phyloP scores from a whole-genome alignment of 1,140 invertebrate genomes.

The Drosophila leontia region DNA sequence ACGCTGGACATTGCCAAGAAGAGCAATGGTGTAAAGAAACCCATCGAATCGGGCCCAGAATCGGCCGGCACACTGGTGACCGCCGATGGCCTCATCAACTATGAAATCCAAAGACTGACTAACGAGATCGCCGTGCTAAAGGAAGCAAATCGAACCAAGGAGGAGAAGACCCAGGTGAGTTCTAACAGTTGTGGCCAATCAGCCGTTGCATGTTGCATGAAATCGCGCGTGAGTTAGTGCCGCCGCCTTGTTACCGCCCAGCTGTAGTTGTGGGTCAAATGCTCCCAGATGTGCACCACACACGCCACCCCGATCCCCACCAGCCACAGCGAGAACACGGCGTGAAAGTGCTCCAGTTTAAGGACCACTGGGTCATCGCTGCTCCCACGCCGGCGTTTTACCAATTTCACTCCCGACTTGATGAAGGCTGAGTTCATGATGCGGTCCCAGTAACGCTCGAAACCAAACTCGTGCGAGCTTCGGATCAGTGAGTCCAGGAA shows the following conservation, averaged over 20 bases:
- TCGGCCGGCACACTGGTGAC: conserved; percentile 50
- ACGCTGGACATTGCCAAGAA: conserved; percentile 72
- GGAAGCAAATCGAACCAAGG: conserved; percentile 79
- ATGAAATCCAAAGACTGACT: conserved; percentile 84
- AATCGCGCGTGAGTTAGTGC: conserved; percentile 17
- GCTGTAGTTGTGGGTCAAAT: conserved; percentile 50
- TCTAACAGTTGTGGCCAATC: background rate
- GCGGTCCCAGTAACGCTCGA: conserved; percentile 69
- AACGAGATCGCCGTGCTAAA: conserved; percentile 81
- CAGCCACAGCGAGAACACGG: conserved; percentile 70
- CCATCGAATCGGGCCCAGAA: conserved; percentile 52
- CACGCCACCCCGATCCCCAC: conserved; percentile 57
- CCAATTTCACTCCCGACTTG: conserved; percentile 57
- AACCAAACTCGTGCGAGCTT: conserved; percentile 70
- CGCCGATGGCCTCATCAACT: conserved; percentile 70
- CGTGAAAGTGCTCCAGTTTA: conserved; percentile 71
- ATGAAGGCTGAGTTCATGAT: conserved; percentile 76
- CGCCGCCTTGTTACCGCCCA: conserved; percentile 48
- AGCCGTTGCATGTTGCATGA: conserved; percentile 56
- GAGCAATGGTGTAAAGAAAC: conserved; percentile 54
- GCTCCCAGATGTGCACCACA: conserved; percentile 59
- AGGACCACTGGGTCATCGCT: conserved; percentile 68
- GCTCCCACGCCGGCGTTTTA: conserved; percentile 36
- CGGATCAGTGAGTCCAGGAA: conserved; percentile 68
- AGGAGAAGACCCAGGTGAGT: conserved; percentile 82